Evolutionary conservation across 1,140 invertebrate genomes (phyloP).

Genomic region (Neuroterus valhalla): DNA sequence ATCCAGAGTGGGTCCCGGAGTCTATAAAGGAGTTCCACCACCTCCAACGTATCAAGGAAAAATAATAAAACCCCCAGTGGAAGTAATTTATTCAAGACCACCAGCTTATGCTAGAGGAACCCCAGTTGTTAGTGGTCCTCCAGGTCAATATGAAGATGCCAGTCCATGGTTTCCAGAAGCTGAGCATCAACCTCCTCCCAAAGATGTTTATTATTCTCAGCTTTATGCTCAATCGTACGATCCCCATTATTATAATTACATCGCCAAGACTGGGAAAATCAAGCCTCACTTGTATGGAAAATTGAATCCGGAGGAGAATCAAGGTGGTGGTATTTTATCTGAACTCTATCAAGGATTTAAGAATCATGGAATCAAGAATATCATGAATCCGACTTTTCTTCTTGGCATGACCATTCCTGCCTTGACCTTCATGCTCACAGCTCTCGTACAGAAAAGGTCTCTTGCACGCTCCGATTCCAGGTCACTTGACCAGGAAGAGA

Average conservation of each 20-base stretch:
- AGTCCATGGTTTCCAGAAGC: slow-evolving; percentile 56
- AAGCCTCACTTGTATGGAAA: slow-evolving; percentile 69
- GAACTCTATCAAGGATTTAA: slow-evolving; percentile 66
- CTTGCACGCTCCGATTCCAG: slow-evolving; percentile 57
- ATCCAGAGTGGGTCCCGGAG: slow-evolving; percentile 44
- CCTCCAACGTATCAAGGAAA: slow-evolving; percentile 36
- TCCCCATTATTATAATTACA: slow-evolving; percentile 71
- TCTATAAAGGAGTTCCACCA: slow-evolving; percentile 51
- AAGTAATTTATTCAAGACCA: slow-evolving; percentile 67
- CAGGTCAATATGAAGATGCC: slow-evolving; percentile 57
- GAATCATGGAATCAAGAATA: slow-evolving; percentile 69
- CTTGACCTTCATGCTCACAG: slow-evolving; percentile 67
- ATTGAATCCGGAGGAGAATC: slow-evolving; percentile 50
- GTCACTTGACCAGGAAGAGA: slow-evolving; percentile 52
- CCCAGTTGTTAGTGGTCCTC: slow-evolving; percentile 44
- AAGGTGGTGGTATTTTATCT: slow-evolving; percentile 60
- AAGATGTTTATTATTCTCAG: slow-evolving; percentile 68
- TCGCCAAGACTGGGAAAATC: slow-evolving; percentile 68
- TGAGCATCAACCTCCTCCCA: slow-evolving; percentile 50
- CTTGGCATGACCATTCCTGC: slow-evolving; percentile 69
- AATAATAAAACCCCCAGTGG: slow-evolving; percentile 50
- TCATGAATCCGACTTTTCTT: slow-evolving; percentile 70
- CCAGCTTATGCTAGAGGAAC: slow-evolving; percentile 55
- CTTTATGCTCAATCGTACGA: slow-evolving; percentile 70
- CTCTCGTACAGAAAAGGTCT: slow-evolving; percentile 65